A percentile compares a stretch with the other conserved stretches of the same genome.
Evolutionary conservation across 2,797 vertebrate genomes (phyloP).

Genomic region (Pyrocephalus nanus): DNA sequence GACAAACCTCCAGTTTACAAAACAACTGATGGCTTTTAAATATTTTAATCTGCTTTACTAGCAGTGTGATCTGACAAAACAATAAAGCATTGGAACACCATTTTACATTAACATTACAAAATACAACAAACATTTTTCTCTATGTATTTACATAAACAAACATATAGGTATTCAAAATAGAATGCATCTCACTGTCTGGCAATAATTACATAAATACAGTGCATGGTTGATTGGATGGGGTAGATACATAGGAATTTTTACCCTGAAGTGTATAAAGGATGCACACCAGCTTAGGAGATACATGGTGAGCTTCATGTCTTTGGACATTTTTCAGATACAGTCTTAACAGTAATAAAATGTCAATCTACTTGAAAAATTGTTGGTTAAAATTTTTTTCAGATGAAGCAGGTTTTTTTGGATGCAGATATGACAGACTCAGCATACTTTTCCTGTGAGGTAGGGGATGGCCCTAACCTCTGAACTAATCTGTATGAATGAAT

Average conservation of each 20-base stretch:
- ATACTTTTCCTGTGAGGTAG: not conserved
- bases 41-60: conserved; percentile 70
- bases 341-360: conserved; percentile 25
- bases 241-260: conserved; percentile 50
- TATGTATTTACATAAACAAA: conserved; percentile 59
- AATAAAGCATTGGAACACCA: conserved; percentile 51
- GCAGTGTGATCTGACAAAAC: conserved; percentile 58
- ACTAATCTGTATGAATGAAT: not conserved
- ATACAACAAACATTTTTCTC: conserved; percentile 63
- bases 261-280: conserved; percentile 56
- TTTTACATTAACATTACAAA: conserved; percentile 71
- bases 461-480: not conserved
- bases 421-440: not conserved
- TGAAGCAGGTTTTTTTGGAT: not conserved
- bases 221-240: conserved; percentile 31
- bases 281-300: conserved; percentile 59
- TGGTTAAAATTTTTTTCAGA: not conserved
- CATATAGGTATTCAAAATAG: conserved; percentile 68
- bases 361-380: not conserved
- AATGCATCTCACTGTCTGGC: conserved; percentile 56
- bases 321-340: conserved; percentile 50
- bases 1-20: conserved; percentile 66
- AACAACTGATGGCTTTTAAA: conserved; percentile 47
- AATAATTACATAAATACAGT: conserved; percentile 62
- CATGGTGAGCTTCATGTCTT: conserved; percentile 59